Evolutionary conservation across 2,113 vertebrate species (phyloP).

Genomic region (Ctenodactylus gundi): DNA sequence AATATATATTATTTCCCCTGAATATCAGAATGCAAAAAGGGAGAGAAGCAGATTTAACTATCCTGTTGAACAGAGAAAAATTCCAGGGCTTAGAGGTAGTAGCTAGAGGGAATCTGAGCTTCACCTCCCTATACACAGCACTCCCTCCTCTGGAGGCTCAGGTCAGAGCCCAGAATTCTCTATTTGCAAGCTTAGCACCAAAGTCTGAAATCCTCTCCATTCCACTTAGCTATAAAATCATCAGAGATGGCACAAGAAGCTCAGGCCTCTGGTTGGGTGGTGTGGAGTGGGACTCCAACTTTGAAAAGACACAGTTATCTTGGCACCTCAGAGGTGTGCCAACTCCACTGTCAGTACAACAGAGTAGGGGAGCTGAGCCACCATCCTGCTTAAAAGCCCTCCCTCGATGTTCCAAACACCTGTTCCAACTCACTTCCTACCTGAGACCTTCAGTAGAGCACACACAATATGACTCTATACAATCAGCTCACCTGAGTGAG

Average conservation of each 20-base stretch:
- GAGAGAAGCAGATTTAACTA: constrained; percentile 49
- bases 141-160: not conserved
- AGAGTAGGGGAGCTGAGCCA: not conserved
- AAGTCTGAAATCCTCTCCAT: not conserved
- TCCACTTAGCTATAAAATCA: not conserved
- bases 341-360: not conserved
- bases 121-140: accelerated
- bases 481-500: not conserved
- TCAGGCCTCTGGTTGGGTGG: no score
- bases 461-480: not conserved
- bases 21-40: not conserved
- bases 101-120: not conserved
- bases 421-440: not conserved
- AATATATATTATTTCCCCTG: constrained; percentile 60
- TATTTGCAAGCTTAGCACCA: not conserved
- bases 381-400: not conserved
- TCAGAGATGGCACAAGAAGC: accelerated
- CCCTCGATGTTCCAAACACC: not conserved
- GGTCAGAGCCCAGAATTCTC: not conserved
- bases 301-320: not conserved
- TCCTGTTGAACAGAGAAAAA: not conserved
- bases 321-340: not conserved
- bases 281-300: not conserved
- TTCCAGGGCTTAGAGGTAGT: not conserved
- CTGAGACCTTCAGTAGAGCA: not conserved